phyloP scores from a whole-genome alignment of 2,797 vertebrate species.

The Gymnoscopelus braueri region DNA sequence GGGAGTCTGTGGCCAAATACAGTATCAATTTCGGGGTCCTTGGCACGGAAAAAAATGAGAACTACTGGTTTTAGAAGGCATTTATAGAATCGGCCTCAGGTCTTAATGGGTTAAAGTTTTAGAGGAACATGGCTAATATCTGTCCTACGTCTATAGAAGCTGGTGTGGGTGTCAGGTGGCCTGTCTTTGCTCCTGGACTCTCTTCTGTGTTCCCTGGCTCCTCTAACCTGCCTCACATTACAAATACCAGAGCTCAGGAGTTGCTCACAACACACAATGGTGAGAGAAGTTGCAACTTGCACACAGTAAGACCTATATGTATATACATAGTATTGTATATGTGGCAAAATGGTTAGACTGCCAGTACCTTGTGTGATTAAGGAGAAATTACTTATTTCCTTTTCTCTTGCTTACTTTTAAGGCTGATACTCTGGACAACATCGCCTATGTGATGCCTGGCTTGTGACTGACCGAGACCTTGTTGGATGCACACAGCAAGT shows the following conservation, averaged over 20 bases:
- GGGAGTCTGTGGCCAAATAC: too few species aligned
- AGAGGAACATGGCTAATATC: background rate
- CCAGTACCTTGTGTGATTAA: background rate
- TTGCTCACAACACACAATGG: conserved; percentile 89
- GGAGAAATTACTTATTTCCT: background rate
- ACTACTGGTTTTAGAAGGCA: too few species aligned
- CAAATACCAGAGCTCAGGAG: conserved; percentile 91
- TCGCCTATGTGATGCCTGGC: conserved; percentile 96
- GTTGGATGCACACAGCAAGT: background rate
- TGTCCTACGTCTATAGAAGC: conserved; percentile 81
- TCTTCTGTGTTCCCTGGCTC: conserved; percentile 92
- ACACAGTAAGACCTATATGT: background rate
- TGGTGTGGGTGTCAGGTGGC: conserved; percentile 89
- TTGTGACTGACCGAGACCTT: conserved; percentile 79
- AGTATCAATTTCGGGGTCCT: too few species aligned
- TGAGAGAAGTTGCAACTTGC: conserved; percentile 73
- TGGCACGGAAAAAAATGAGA: too few species aligned
- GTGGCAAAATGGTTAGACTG: background rate
- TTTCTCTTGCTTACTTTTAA: conserved; percentile 53
- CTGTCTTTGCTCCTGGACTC: conserved; percentile 95
- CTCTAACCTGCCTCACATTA: conserved; percentile 88
- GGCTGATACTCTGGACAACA: conserved; percentile 94
- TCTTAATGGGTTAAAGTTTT: background rate
- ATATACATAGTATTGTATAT: background rate
- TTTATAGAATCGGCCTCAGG: too few species aligned